Conservation (phyloP, 2,797 vertebrate genomes). For the Sebastes baramenuke region DNA sequence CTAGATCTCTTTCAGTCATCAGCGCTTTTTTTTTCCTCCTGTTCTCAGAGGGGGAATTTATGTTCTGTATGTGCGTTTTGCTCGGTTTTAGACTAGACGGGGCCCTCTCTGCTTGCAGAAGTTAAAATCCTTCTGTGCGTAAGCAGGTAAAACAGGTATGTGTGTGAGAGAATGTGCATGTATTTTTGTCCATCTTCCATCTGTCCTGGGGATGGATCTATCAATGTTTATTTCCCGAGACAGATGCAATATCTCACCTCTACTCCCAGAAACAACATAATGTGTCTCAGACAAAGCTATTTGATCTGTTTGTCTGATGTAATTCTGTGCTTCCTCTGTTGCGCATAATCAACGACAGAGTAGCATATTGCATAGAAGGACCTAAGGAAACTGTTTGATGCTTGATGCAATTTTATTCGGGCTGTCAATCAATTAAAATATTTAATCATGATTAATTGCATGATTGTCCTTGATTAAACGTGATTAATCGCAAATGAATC, state of each 20-base stretch:
- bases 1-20: slow-evolving; percentile 7
- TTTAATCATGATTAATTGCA: too few relatives aligned
- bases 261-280: slow-evolving; percentile 5
- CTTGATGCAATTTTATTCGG: too few relatives aligned
- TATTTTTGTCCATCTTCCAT: slow-evolving; percentile 31
- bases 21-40: background rate
- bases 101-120: background rate
- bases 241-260: slow-evolving; percentile 29
- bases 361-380: background rate
- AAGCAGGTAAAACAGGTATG: background rate
- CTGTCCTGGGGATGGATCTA: slow-evolving; percentile 8
- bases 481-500: too few relatives aligned
- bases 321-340: background rate
- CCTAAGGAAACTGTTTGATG: background rate
- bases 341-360: slow-evolving; percentile 5
- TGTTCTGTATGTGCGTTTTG: background rate
- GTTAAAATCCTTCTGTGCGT: background rate
- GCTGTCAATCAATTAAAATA: too few relatives aligned
- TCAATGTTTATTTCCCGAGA: slow-evolving; percentile 31
- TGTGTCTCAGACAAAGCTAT: slow-evolving; percentile 10
- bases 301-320: slow-evolving; percentile 12
- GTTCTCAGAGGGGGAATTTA: background rate
- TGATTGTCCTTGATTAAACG: too few relatives aligned
- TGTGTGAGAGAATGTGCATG: background rate
- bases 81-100: background rate